Evolutionary conservation across 2,888 invertebrate genomes (phyloP).

Genomic region (Hoplodrina ambigua): DNA sequence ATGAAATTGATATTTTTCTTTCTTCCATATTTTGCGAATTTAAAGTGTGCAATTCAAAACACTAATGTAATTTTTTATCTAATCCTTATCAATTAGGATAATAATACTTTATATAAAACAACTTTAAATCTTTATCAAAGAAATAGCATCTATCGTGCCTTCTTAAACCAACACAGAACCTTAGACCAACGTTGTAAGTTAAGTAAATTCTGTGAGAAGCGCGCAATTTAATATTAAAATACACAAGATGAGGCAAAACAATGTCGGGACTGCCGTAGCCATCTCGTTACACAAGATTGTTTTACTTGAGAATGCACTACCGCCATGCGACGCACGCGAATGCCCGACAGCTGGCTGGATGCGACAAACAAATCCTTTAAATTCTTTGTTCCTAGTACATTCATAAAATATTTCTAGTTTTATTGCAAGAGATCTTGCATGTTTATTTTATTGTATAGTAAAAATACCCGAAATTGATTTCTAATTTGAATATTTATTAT

Average conservation of each 20-base stretch:
- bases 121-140: neutral
- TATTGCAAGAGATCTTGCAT: slow-evolving; percentile 9
- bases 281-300: slow-evolving; percentile 65
- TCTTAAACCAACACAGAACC: slow-evolving; percentile 2
- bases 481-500: too few relatives aligned
- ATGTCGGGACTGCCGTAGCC: slow-evolving; percentile 42
- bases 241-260: slow-evolving; percentile 54
- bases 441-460: neutral
- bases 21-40: neutral
- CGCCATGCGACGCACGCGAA: slow-evolving; percentile 22
- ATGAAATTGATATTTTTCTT: neutral
- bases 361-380: slow-evolving; percentile 39
- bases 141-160: neutral
- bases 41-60: too few relatives aligned
- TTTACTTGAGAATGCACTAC: slow-evolving; percentile 60
- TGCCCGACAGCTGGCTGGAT: slow-evolving; percentile 36
- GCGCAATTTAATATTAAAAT: slow-evolving; percentile 61
- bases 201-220: slow-evolving; percentile 36
- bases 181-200: slow-evolving; percentile 21
- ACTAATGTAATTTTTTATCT: too few relatives aligned
- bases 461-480: too few relatives aligned
- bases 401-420: slow-evolving; percentile 12
- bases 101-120: neutral
- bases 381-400: slow-evolving; percentile 17
- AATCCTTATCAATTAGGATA: neutral